Conservation (phyloP, 2,888 invertebrate species). For the Thymelicus sylvestris region DNA sequence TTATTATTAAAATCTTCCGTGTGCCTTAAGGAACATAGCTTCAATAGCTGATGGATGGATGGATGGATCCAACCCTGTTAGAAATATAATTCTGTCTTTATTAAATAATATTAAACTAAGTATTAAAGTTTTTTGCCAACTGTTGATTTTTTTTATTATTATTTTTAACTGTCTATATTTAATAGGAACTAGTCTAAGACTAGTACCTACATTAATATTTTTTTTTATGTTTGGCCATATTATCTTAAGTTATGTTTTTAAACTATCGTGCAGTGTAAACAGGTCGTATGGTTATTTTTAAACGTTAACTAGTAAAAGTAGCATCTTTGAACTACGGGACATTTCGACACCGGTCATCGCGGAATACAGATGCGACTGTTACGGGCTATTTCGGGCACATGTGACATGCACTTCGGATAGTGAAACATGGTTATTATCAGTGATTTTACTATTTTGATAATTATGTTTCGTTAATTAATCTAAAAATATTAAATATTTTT, state of each 20-base stretch:
- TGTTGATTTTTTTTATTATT: too few relatives aligned
- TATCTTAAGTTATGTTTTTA: constrained; percentile 59
- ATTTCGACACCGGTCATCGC: constrained; percentile 70
- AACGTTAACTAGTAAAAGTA: constrained; percentile 54
- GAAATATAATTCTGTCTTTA: too few relatives aligned
- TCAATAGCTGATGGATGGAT: too few relatives aligned
- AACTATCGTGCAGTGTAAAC: constrained; percentile 40
- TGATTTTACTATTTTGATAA: constrained; percentile 2
- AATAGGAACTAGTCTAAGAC: neutral
- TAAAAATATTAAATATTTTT: too few relatives aligned
- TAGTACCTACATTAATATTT: neutral
- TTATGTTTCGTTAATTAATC: too few relatives aligned
- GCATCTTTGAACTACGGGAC: constrained; percentile 62
- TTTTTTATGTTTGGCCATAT: constrained; percentile 1
- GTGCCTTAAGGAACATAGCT: too few relatives aligned
- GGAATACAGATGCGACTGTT: constrained; percentile 53
- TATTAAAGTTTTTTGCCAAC: too few relatives aligned
- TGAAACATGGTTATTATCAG: constrained; percentile 65
- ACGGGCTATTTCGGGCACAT: constrained; percentile 50
- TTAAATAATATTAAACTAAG: too few relatives aligned
- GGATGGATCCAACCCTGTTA: too few relatives aligned
- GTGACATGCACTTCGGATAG: constrained; percentile 56
- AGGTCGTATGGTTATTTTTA: constrained; percentile 61
- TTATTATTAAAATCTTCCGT: too few relatives aligned
- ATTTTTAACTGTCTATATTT: constrained; percentile 36